These are phyloP conservation scores for Acrobasis suavella DNA, from an alignment of 2,888 invertebrate genomes.

Conservation along the genomic window DNA sequence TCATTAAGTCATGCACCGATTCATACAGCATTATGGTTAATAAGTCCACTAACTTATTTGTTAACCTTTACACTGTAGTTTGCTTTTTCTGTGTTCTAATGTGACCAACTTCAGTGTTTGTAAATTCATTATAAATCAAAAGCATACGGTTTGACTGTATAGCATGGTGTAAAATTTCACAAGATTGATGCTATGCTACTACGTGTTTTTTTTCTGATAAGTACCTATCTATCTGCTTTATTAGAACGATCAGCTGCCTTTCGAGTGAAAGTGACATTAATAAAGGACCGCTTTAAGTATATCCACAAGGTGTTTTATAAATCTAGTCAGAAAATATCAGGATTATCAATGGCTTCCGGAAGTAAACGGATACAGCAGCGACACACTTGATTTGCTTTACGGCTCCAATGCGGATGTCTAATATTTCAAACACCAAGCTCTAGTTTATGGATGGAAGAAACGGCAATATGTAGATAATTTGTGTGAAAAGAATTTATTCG, in stretches of 20 bases:
- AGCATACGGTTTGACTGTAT: too few species aligned
- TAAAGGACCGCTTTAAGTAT: neutral
- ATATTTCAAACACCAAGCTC: neutral
- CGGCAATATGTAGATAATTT: conserved; percentile 1
- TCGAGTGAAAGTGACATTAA: neutral
- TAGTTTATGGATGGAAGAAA: conserved; percentile 6
- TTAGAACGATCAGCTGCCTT: neutral
- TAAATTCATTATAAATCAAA: too few species aligned
- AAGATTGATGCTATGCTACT: too few species aligned
- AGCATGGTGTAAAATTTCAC: too few species aligned
- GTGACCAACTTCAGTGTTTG: too few species aligned
- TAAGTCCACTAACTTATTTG: too few species aligned
- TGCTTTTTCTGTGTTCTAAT: too few species aligned
- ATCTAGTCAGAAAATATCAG: neutral
- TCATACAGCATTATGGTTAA: too few species aligned
- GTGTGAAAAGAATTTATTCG: neutral
- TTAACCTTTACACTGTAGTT: too few species aligned
- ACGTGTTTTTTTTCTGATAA: too few species aligned
- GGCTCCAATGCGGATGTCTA: neutral
- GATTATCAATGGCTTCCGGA: conserved; percentile 12
- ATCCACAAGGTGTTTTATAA: neutral
- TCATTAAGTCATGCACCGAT: too few species aligned
- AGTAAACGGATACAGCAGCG: conserved; percentile 12
- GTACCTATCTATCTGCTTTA: too few species aligned
- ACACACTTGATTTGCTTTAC: conserved; percentile 13